Percentiles rank a stretch among this genome's conserved stretches.
These are phyloP conservation scores for Syrrhaptes paradoxus DNA, from an alignment of 2,113 vertebrate genomes.

Conservation along the genomic window DNA sequence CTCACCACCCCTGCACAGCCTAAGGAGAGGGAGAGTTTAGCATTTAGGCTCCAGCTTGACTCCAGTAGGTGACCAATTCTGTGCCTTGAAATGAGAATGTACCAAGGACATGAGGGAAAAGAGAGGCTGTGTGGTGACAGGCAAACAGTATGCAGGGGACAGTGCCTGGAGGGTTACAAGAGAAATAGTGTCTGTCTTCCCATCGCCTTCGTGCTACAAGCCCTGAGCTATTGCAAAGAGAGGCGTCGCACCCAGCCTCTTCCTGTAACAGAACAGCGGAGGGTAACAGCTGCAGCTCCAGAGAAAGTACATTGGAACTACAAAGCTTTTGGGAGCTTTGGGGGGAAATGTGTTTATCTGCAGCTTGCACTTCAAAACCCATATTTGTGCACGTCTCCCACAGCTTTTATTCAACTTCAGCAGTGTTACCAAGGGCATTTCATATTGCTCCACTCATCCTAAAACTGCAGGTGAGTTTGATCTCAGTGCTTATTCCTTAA, in stretches of 20 bases:
- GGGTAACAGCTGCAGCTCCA: not conserved
- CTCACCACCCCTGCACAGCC: not conserved
- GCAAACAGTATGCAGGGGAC: not conserved
- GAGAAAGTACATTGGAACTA: not conserved
- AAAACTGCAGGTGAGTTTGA: not conserved
- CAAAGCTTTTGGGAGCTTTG: not conserved
- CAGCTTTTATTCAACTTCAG: not conserved
- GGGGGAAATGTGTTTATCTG: not conserved
- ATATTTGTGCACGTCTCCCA: not conserved
- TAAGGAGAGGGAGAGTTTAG: not conserved
- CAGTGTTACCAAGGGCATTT: not conserved
- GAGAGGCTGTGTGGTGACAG: not conserved
- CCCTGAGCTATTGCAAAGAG: not conserved
- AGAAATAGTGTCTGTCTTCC: not conserved
- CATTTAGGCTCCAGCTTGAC: not conserved
- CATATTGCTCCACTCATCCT: not conserved
- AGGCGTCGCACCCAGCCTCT: not conserved
- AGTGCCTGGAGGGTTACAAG: not conserved
- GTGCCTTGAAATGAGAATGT: not conserved
- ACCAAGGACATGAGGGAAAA: not conserved
- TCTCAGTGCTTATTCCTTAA: not conserved
- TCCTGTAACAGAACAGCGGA: not conserved
- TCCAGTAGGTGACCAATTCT: not conserved
- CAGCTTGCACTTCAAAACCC: not conserved
- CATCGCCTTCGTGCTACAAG: accelerated